Conservation (phyloP, 1,140 invertebrate species). For the Lepidurus arcticus region DNA sequence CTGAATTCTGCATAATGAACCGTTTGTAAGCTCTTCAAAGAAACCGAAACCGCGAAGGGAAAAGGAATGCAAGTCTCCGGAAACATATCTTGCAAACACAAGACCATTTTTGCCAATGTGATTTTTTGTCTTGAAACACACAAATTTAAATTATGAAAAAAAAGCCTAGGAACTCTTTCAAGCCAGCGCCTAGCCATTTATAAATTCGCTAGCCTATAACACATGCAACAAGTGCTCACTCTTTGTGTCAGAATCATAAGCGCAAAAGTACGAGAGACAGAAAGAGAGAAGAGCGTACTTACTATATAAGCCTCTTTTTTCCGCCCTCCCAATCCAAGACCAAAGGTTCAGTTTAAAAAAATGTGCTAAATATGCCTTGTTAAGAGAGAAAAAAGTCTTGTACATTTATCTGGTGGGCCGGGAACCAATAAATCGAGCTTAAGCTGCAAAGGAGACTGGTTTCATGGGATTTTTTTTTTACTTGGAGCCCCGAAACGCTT, state of each 20-base stretch:
- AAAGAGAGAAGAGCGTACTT: constrained; percentile 1
- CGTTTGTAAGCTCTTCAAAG: not conserved
- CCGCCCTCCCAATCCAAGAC: not conserved
- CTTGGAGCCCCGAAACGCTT: not conserved
- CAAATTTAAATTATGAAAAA: not conserved
- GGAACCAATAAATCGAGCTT: constrained; percentile 19
- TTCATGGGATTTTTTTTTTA: not conserved
- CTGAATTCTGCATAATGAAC: not conserved
- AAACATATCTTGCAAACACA: constrained; percentile 15
- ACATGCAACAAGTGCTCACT: constrained; percentile 21
- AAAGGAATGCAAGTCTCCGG: not conserved
- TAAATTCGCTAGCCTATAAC: constrained; percentile 15
- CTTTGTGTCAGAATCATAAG: not conserved
- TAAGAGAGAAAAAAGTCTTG: not conserved
- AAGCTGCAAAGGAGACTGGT: not conserved
- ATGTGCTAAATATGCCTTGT: constrained; percentile 13
- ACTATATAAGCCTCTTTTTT: not conserved
- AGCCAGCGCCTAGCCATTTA: constrained; percentile 6
- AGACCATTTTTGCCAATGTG: constrained; percentile 8
- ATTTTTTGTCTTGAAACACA: not conserved
- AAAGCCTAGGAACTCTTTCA: not conserved
- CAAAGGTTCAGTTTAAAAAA: constrained; percentile 13
- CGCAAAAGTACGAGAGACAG: not conserved
- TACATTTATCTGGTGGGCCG: not conserved
- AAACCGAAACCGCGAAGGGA: not conserved